phyloP scores from a whole-genome alignment of 2,113 vertebrate species.

The Aix galericulata region DNA sequence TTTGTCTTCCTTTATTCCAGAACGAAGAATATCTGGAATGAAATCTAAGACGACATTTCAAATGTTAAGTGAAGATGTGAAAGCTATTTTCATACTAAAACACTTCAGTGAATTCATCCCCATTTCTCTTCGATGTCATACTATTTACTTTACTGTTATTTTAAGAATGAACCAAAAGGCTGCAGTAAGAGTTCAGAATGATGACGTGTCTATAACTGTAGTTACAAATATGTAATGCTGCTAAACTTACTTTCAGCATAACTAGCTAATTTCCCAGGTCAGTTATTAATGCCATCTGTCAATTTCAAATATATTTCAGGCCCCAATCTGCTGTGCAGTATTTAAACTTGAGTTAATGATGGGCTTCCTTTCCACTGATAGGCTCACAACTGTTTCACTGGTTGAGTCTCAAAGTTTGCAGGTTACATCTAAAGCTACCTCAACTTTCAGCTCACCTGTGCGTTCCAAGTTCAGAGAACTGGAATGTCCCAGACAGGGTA shows the following conservation, averaged over 20 bases:
- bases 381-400: neutral
- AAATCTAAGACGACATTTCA: slow-evolving; percentile 82
- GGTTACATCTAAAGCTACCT: neutral
- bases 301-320: neutral
- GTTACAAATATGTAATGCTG: neutral
- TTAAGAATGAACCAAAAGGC: neutral
- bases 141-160: neutral
- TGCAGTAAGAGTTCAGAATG: neutral
- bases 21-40: slow-evolving; percentile 86
- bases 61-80: slow-evolving; percentile 16
- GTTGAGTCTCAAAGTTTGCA: neutral
- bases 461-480: neutral
- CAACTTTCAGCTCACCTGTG: neutral
- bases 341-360: neutral
- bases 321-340: neutral
- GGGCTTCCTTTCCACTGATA: neutral
- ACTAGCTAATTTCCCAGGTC: neutral
- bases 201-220: neutral
- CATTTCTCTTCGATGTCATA: neutral
- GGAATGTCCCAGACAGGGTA: neutral
- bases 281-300: neutral
- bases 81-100: neutral
- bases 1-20: slow-evolving; percentile 89
- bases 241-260: neutral
- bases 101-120: neutral